These are phyloP conservation scores for Drosophila anomalata DNA, from an alignment of 2,888 invertebrate genomes.

Conservation along the genomic window DNA sequence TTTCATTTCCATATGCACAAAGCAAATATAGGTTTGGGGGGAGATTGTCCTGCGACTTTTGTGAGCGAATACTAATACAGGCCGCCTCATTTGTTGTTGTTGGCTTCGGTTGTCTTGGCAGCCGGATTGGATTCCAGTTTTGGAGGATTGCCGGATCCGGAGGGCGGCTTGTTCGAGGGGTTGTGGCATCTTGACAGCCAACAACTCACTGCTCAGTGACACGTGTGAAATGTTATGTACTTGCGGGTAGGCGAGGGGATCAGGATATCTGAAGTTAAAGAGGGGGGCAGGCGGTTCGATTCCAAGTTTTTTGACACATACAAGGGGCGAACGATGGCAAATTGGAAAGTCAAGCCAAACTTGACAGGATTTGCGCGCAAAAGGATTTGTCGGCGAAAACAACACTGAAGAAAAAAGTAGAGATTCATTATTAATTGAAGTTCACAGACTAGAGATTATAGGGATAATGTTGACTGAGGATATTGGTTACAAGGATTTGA, in stretches of 20 bases:
- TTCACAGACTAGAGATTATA: not conserved
- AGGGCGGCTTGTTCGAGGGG: constrained; percentile 1
- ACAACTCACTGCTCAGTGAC: constrained; percentile 68
- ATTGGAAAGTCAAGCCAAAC: constrained; percentile 64
- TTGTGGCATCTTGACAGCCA: constrained; percentile 54
- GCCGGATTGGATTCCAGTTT: constrained; percentile 31
- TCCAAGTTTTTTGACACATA: constrained; percentile 65
- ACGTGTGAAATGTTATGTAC: constrained; percentile 70
- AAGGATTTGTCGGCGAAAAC: constrained; percentile 55
- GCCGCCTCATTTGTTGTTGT: constrained; percentile 7
- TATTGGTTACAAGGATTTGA: no score
- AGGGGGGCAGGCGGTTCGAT: constrained; percentile 16
- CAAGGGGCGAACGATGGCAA: constrained; percentile 58
- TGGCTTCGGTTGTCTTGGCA: constrained; percentile 55
- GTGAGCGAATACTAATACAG: constrained; percentile 36
- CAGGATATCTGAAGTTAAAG: not conserved
- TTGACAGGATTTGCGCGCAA: constrained; percentile 67
- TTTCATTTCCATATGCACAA: constrained; percentile 77
- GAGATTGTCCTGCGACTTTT: not conserved
- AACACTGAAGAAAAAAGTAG: constrained; percentile 1
- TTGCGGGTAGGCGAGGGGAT: constrained; percentile 31
- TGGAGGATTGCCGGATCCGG: constrained; percentile 7
- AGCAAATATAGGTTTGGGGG: constrained; percentile 44
- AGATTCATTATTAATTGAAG: not conserved
- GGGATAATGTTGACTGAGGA: fast-evolving